Conservation (phyloP, 2,888 invertebrate species). For the Nemotelus pantherinus region DNA sequence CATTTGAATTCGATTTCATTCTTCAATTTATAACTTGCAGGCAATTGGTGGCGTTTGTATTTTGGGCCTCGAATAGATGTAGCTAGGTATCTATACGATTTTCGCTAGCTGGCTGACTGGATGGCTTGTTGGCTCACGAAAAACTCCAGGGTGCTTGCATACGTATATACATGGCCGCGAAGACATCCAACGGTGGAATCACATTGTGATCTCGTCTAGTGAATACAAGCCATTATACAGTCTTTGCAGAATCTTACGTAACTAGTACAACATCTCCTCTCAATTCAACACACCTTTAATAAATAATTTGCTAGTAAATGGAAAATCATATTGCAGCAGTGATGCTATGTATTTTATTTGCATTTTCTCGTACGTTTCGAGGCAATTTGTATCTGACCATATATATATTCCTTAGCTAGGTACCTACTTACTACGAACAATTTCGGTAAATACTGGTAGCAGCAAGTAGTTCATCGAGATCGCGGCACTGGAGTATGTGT, state of each 20-base stretch:
- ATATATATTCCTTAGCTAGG: not conserved
- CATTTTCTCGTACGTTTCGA: conserved; percentile 16
- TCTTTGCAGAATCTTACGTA: conserved; percentile 29
- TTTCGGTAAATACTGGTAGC: no score
- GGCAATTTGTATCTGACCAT: conserved; percentile 34
- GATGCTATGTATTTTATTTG: conserved; percentile 12
- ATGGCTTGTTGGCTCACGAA: conserved; percentile 6
- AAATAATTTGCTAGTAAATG: conserved; percentile 43
- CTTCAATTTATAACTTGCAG: conserved; percentile 14
- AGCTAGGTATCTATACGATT: not conserved
- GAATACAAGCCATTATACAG: conserved; percentile 22
- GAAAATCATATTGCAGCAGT: conserved; percentile 37
- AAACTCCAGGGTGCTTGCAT: conserved; percentile 30
- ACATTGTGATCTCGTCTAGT: conserved; percentile 25
- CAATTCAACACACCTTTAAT: conserved; percentile 43
- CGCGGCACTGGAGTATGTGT: no score
- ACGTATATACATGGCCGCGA: not conserved
- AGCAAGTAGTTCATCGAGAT: no score
- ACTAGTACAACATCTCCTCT: conserved; percentile 7
- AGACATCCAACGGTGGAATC: not conserved
- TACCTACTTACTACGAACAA: no score
- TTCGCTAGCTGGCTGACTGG: not conserved
- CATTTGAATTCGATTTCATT: not conserved
- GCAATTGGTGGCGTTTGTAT: conserved; percentile 20
- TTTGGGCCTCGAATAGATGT: not conserved